Evolutionary conservation across 2,888 invertebrate genomes (phyloP), one percentile per base, ranked within the genome.

Genomic region (Drosophila sordidula): DNA sequence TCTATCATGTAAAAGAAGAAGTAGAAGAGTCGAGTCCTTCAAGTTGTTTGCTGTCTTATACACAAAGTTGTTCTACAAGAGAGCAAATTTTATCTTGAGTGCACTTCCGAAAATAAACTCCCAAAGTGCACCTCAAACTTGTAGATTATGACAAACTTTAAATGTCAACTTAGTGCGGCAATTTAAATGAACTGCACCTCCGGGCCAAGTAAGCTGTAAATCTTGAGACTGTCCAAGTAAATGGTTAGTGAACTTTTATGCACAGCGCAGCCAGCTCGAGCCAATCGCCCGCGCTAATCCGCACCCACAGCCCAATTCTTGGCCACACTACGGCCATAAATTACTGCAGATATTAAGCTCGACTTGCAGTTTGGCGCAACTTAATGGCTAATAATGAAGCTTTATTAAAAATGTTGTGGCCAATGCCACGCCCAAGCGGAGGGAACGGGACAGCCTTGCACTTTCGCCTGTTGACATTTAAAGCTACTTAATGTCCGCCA

Each of bases 301-400:
- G 34, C 32, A 44, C 1, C 39, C 42, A 14, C 14, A 4, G 9
- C 25, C 25, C 11, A 22, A 25, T 8, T 6, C 49, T 36, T 8
- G 4, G 16, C 32, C 25, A 3, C 14, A 16, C 22, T 5, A 39
- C 22, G 26, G 3, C 22, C 59, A 75, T 68, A 73, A 69, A 62
- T 63, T 63, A 46, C 44, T 52, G 38, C 22, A 62, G 38, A 67
- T 80, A 65, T 65, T 74, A 61, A 63, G 70, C 75, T 64, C 42
- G 59, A 44, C 70, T 66, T 68, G 77, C 84, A 79, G 65, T 70
- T 79, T 32, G 52, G 54, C 39, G 16, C 61, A 59, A 55, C 52
- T 66, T 76, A 80, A 86, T 86, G 73, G 80, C 63, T 42, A 70
- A 88, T 88, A 88, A 86, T 69, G 63, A 65, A 79, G 52, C 72